Conservation (phyloP, 2,888 invertebrate species). For the Torymus texanus region DNA sequence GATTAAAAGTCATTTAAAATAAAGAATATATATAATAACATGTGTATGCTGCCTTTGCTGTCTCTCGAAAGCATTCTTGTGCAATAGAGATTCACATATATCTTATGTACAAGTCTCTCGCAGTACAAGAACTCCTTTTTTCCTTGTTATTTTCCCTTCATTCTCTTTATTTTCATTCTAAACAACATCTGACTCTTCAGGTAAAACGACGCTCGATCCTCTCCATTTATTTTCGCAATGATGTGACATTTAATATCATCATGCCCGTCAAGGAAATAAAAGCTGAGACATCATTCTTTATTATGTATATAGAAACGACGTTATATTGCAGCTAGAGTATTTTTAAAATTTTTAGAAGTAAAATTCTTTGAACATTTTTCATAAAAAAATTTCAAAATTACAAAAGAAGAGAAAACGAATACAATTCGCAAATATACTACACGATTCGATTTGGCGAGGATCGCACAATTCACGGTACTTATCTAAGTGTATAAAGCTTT, state of each 20-base stretch:
- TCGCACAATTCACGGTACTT: slow-evolving; percentile 52
- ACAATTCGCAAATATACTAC: slow-evolving; percentile 50
- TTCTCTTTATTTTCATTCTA: slow-evolving; percentile 39
- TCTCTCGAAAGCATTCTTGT: slow-evolving; percentile 52
- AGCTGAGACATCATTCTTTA: slow-evolving; percentile 38
- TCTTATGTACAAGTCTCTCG: slow-evolving; percentile 55
- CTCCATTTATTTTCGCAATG: slow-evolving; percentile 32
- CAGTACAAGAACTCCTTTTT: slow-evolving; percentile 52
- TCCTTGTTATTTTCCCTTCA: slow-evolving; percentile 31
- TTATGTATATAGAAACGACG: slow-evolving; percentile 39
- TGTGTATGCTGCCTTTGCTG: slow-evolving; percentile 54
- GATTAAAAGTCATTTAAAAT: slow-evolving; percentile 52
- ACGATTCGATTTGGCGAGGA: slow-evolving; percentile 52
- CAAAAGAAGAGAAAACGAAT: slow-evolving; percentile 42
- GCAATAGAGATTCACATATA: slow-evolving; percentile 55
- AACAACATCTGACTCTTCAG: slow-evolving; percentile 42
- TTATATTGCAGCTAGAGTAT: slow-evolving; percentile 52
- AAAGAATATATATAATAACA: slow-evolving; percentile 57
- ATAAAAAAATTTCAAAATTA: slow-evolving; percentile 31
- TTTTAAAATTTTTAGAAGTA: slow-evolving; percentile 44
- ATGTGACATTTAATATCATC: slow-evolving; percentile 35
- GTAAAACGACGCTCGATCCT: slow-evolving; percentile 44
- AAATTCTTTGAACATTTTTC: slow-evolving; percentile 41
- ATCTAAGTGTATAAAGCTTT: slow-evolving; percentile 55
- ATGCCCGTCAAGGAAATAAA: slow-evolving; percentile 42